Conservation (phyloP, 92 coral and sea anemone genomes). For the Epizoanthus stellaris region DNA sequence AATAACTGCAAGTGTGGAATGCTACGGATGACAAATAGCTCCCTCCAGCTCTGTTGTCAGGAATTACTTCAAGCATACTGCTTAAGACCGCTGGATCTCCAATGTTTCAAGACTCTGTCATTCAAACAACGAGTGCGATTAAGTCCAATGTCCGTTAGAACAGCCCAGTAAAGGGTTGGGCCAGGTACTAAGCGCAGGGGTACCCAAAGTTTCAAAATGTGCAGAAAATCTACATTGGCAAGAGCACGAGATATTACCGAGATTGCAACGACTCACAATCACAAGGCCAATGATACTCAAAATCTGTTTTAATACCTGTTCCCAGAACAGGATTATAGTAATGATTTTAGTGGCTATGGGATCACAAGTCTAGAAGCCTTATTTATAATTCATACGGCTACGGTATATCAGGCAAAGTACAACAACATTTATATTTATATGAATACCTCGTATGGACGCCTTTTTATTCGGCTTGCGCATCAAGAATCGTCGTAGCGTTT, state of each 20-base stretch:
- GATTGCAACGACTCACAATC: background rate
- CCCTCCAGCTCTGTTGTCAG: slow-evolving; percentile 1
- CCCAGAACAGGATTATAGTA: slow-evolving; percentile 7
- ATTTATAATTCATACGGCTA: slow-evolving; percentile 17
- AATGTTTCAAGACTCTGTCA: slow-evolving; percentile 36
- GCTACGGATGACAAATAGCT: slow-evolving; percentile 48
- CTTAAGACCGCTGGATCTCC: background rate
- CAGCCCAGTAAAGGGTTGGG: background rate
- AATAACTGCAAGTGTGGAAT: slow-evolving; percentile 52
- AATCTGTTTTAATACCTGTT: background rate
- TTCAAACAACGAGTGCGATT: slow-evolving; percentile 1
- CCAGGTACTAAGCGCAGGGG: background rate
- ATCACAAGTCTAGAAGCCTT: slow-evolving; percentile 13
- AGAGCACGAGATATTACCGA: background rate
- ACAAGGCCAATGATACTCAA: background rate
- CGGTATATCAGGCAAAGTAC: slow-evolving; percentile 42
- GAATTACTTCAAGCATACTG: slow-evolving; percentile 38
- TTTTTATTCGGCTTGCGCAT: slow-evolving; percentile 84
- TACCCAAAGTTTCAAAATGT: background rate
- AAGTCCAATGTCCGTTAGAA: background rate
- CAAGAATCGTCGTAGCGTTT: slow-evolving; percentile 84
- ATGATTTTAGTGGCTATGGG: background rate
- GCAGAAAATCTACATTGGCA: background rate
- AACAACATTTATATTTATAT: slow-evolving; percentile 30
- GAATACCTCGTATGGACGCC: slow-evolving; percentile 81